Conservation (phyloP, 1,140 invertebrate genomes). For the Paralvinella palmiformis region DNA sequence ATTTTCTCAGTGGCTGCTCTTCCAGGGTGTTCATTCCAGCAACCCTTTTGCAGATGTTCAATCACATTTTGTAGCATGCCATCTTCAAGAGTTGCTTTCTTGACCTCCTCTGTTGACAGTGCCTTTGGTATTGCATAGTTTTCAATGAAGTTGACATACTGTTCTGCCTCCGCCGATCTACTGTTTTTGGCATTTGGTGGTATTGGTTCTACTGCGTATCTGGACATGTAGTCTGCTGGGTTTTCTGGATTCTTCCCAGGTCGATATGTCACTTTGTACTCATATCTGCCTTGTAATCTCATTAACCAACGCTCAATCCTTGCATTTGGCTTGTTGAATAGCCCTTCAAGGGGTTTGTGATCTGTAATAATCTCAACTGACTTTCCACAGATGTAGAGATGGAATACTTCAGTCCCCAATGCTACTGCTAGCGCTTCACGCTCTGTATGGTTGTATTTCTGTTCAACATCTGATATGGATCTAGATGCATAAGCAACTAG, state of each 20-base stretch:
- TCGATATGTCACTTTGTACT: neutral
- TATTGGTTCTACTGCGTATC: neutral
- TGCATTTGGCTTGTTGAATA: conserved; percentile 23
- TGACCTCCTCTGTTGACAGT: neutral
- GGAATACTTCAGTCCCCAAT: conserved; percentile 47
- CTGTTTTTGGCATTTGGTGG: neutral
- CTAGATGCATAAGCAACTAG: conserved; percentile 4
- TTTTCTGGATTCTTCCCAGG: conserved; percentile 4
- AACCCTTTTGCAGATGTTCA: neutral
- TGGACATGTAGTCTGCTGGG: neutral
- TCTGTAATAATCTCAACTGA: conserved; percentile 44
- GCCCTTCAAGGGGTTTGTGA: conserved; percentile 36
- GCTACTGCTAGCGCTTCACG: conserved; percentile 47
- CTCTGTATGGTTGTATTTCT: conserved; percentile 44
- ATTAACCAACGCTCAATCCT: conserved; percentile 26
- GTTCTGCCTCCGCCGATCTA: neutral
- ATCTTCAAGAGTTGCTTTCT: neutral
- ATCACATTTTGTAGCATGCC: neutral
- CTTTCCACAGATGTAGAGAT: conserved; percentile 46
- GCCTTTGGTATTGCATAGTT: neutral
- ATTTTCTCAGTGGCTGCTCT: conserved; percentile 5
- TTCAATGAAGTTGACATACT: conserved; percentile 2
- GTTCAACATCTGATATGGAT: neutral
- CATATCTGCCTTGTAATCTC: neutral
- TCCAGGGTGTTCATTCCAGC: conserved; percentile 7